Percentiles rank a stretch among this genome's conserved stretches.
phyloP scores from a whole-genome alignment of 2,113 vertebrate species.

The Bucco capensis region DNA sequence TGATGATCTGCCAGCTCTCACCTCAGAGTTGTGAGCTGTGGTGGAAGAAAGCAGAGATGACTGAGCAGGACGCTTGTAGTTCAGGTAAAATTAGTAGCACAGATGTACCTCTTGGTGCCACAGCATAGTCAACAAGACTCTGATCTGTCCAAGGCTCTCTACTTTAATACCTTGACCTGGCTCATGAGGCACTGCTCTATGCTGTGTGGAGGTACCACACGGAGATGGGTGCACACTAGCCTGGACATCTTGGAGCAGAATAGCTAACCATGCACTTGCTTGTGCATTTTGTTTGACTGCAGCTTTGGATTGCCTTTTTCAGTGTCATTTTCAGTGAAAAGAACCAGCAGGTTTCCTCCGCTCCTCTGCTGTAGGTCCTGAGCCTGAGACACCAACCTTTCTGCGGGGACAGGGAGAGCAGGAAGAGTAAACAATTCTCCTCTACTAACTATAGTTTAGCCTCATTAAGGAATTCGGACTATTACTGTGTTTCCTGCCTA shows the following conservation, averaged over 20 bases:
- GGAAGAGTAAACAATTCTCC: neutral
- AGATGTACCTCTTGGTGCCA: rapidly evolving
- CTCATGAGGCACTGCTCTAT: rapidly evolving
- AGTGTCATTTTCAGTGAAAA: neutral
- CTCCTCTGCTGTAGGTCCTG: neutral
- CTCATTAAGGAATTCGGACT: neutral
- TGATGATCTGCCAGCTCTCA: neutral
- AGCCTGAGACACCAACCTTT: neutral
- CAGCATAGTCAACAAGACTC: neutral
- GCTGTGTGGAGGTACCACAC: rapidly evolving
- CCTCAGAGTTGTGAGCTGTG: neutral
- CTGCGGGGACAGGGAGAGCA: neutral
- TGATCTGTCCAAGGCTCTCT: neutral
- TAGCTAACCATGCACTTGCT: neutral
- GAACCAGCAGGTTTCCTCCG: neutral
- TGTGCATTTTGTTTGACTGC: neutral
- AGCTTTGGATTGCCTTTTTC: neutral
- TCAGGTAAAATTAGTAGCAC: neutral
- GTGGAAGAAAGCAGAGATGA: neutral
- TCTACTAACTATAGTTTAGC: neutral
- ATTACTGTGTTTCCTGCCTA: neutral
- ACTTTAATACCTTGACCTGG: neutral
- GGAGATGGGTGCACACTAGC: neutral
- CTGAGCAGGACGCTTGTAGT: rapidly evolving
- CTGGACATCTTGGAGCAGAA: neutral